Evolutionary conservation across 2,113 vertebrate species (phyloP), one percentile per base, ranked within the genome.

Genomic region (Lamprologus ornatipinnis): DNA sequence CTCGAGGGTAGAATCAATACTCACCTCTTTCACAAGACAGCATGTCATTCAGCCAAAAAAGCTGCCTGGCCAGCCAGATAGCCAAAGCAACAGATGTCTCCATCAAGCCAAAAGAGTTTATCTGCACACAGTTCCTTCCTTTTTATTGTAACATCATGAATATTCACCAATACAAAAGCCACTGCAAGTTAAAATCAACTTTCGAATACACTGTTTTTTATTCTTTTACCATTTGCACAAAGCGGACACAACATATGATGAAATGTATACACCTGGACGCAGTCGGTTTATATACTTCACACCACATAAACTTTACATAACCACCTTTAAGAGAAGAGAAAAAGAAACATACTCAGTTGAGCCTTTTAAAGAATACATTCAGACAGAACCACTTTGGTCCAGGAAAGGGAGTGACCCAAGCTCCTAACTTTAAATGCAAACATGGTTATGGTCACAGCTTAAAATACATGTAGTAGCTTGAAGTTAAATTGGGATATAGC

Each of bases 351-450:
- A 79, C 21, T 53, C 17, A 84, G 87, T 88, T 88, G 65, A 88
- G 88, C 83, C 79, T 81, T 81, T 79, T 88, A 45, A 78, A 82
- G 81, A 94, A 95, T 94, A 96, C 95, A 96, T 95, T 96, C 93
- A 94, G 53, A 90, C 85, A 85, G 83, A 94, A 93, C 89, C 92
- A 87, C 89, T 90, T 88, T 92, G 91, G 86, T 93, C 84, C 86
- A 80, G 88, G 17, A 65, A 60, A 73, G 80, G 58, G 86, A 92
- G 87, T 90, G 90, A 91, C 88, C 90, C 82, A 86, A 92, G 84
- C 88, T 81, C 86, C 91, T 94, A 88, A 37, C 86, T 93, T 90
- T 23, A 88, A 91, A 92, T 85, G 91, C 70, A 91, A 55, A 92
- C 65, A 92, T 37, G 14, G 31, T 42, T 51, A 85, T 87, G 84